These are phyloP conservation scores for Regulus satrapa DNA, from an alignment of 2,113 vertebrate genomes.

Conservation along the genomic window DNA sequence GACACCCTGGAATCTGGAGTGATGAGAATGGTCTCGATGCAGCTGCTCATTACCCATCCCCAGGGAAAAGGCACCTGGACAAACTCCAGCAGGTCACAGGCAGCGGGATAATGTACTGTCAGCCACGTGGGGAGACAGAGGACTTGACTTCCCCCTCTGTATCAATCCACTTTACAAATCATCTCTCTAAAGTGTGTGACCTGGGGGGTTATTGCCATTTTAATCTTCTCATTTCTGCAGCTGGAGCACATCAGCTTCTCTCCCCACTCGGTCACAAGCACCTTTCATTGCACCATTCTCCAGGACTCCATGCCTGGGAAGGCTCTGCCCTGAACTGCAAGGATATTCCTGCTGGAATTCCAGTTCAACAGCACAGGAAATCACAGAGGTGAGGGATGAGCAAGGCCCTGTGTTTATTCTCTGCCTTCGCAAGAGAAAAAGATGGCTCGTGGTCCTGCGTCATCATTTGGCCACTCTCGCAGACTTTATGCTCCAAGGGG, in stretches of 20 bases:
- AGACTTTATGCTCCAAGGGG: background rate
- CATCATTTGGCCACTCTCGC: background rate
- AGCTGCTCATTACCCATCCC: conserved; percentile 10
- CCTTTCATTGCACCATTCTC: background rate
- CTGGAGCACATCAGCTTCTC: background rate
- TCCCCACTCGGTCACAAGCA: background rate
- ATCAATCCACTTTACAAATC: conserved; percentile 63
- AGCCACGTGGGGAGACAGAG: conserved; percentile 22
- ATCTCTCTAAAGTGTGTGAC: background rate
- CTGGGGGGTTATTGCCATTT: background rate
- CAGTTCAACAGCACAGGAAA: background rate
- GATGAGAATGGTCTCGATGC: conserved; percentile 52
- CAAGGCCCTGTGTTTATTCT: background rate
- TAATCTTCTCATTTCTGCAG: background rate
- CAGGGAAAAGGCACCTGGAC: background rate
- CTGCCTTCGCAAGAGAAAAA: background rate
- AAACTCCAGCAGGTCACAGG: conserved; percentile 30
- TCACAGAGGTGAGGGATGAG: background rate
- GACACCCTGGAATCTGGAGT: background rate
- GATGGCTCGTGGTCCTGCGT: rapidly evolving
- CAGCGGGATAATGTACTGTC: conserved; percentile 28
- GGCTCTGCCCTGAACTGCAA: background rate
- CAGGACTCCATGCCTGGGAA: background rate
- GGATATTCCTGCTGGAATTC: background rate
- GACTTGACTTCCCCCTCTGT: conserved; percentile 29